phyloP scores from a whole-genome alignment of 2,113 vertebrate species.

The Sprattus sprattus region DNA sequence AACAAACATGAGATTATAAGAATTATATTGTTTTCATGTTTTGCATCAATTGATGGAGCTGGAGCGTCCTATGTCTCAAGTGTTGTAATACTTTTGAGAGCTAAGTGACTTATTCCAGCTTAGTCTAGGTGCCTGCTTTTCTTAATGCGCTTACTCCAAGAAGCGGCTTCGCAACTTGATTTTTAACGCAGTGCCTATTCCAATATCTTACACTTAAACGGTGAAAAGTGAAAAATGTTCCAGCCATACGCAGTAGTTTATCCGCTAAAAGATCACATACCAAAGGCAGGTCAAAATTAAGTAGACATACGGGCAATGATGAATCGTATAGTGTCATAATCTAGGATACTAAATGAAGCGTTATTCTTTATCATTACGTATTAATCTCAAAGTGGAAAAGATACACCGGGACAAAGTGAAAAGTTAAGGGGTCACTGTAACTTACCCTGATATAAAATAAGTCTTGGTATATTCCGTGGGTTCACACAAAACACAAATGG shows the following conservation, averaged over 20 bases:
- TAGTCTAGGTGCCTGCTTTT: not conserved
- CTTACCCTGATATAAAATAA: slow-evolving; percentile 60
- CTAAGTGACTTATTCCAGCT: not conserved
- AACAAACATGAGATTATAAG: not conserved
- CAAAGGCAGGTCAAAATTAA: no score
- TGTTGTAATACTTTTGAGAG: not conserved
- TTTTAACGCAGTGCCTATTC: not conserved
- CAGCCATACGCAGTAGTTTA: no score
- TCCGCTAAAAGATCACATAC: no score
- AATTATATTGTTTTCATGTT: not conserved
- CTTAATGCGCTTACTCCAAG: not conserved
- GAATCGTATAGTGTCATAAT: no score
- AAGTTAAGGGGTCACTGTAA: not conserved
- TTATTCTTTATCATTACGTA: not conserved
- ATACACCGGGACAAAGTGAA: not conserved
- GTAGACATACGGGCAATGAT: no score
- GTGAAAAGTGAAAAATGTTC: no score
- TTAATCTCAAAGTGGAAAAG: not conserved
- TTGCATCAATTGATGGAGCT: not conserved
- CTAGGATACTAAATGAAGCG: no score
- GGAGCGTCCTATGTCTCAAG: not conserved
- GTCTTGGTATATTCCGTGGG: slow-evolving; percentile 49
- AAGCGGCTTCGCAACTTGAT: not conserved
- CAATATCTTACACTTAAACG: not conserved
- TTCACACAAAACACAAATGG: not conserved